Evolutionary conservation across 2,888 invertebrate genomes (phyloP), one percentile per base, ranked within the genome.

Genomic region (Teleogryllus oceanicus): DNA sequence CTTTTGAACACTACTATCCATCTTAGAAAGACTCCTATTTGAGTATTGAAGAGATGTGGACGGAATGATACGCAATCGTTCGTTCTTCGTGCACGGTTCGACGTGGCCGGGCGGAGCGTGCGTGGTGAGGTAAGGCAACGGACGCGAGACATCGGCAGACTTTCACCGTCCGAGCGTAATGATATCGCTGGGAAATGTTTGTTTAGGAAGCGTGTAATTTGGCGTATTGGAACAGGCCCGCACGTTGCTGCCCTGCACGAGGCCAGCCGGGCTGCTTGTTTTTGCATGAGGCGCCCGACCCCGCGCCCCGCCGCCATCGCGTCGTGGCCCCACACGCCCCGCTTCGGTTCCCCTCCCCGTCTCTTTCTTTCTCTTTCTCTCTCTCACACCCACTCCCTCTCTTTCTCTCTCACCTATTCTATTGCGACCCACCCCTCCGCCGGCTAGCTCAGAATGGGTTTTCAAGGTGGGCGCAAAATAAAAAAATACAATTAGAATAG

Each of bases 181-280:
- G 62, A 62, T 62, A 62, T 62, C 62, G 62, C n/a, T 62, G 62
- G 3, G 62, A 62, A 62, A 62, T 62, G 62, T 62, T 62, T 62
- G 62, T 62, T 62, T 62, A 62, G 62, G 62, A n/a, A 62, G 62
- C n/a, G 62, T 62, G 62, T 62, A 62, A 62, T 62, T 62, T 62
- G 16, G 62, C 62, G 62, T 62, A 62, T 62, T 62, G n/a, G n/a
- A 62, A n/a, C 62, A 62, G n/a, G 5, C 1, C 62, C 13, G 16
- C 16, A 18, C 62, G 13, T 12, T n/a, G 62, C 13, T 62, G 13
- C 62, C 62, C 62, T n/a, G 13, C 62, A 62, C 62, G 62, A 37
- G 37, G 37, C 37, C 24, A 62, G 62, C 13, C 62, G 62, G 13
- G 12, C n/a, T 18, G 62, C n/a, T 62, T 62, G 62, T 62, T 62